Base-by-base conservation (phyloP, 2,113 vertebrate genomes). In the Misgurnus mizolepis region DNA sequence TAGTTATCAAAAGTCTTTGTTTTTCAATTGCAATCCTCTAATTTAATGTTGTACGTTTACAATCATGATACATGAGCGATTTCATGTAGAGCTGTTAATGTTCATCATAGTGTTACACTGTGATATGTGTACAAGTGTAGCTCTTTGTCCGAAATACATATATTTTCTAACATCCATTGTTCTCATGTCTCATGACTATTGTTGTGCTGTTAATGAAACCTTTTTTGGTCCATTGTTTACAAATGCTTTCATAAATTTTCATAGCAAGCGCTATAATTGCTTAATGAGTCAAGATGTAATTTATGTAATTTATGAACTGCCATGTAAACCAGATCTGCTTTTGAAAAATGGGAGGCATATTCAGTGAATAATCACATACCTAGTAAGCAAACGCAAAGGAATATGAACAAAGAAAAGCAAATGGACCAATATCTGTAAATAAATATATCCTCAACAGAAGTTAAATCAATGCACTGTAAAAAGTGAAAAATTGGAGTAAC, bases 141-240 rank as follows among this genome's bases (percentile, higher is more conserved):
- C 83, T 81, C 89, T 84, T 88, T 83, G 82, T 84, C 80, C 68
- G 85, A 91, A 88, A 90, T 86, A 88, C 88, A 89, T 91, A 91
- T 92, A 91, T 91, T 92, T 91, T 86, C 90, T 89, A 91, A 90
- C 86, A 89, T 86, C 84, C 88, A 89, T 89, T 90, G 88, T 91
- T 85, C 80, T 81, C 80, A 87, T 82, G 83, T 86, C 85, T 84
- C 27, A 34, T 89, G 87, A 87, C 89, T 86, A 82, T 89, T 89
- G 83, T 85, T 87, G 88, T 89, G 88, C 84, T 91, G 87, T 88
- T 90, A 86, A 91, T 89, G 91, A 92, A 91, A 92, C 85, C 84
- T 88, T 89, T 89, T 90, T 77, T 88, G 84, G 78, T 89, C 86
- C 72, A 89, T 85, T 76, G 27, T 55, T 53, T 78, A 47, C 22